Percentiles rank a stretch among this genome's conserved stretches.
phyloP scores from a whole-genome alignment of 2,113 vertebrate species.

The Triplophysa dalaica region DNA sequence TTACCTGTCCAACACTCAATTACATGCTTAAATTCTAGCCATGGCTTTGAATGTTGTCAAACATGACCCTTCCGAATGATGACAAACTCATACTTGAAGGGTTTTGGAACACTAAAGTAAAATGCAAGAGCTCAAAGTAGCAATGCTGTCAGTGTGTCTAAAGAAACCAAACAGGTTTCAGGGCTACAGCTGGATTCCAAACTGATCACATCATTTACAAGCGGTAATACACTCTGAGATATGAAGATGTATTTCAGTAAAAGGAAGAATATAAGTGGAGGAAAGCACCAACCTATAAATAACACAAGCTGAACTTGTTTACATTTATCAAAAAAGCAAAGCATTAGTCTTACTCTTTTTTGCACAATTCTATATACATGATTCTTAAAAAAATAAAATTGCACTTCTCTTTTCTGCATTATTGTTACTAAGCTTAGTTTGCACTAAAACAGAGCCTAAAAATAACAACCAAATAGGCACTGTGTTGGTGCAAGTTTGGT shows the following conservation, averaged over 20 bases:
- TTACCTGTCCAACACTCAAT: not conserved
- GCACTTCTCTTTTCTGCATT: too few relatives aligned
- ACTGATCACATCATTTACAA: not conserved
- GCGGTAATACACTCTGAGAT: not conserved
- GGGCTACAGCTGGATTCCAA: constrained; percentile 23
- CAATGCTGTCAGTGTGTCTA: not conserved
- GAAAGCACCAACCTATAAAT: not conserved
- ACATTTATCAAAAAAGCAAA: not conserved
- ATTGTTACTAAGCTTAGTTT: too few relatives aligned
- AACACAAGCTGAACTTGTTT: not conserved
- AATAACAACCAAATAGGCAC: too few relatives aligned
- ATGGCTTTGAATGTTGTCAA: not conserved
- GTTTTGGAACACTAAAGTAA: not conserved
- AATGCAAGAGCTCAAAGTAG: not conserved
- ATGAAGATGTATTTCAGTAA: constrained; percentile 16
- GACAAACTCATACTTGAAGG: not conserved
- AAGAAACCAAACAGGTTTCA: constrained; percentile 1
- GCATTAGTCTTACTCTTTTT: too few relatives aligned
- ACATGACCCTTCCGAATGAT: not conserved
- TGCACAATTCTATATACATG: too few relatives aligned
- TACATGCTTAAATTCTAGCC: not conserved
- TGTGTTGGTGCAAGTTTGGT: too few relatives aligned
- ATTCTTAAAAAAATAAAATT: not conserved
- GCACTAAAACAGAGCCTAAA: too few relatives aligned
- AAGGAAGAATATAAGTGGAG: not conserved